Base-by-base conservation (phyloP, 2,797 vertebrate genomes). In the Arrhamphus sclerolepis region DNA sequence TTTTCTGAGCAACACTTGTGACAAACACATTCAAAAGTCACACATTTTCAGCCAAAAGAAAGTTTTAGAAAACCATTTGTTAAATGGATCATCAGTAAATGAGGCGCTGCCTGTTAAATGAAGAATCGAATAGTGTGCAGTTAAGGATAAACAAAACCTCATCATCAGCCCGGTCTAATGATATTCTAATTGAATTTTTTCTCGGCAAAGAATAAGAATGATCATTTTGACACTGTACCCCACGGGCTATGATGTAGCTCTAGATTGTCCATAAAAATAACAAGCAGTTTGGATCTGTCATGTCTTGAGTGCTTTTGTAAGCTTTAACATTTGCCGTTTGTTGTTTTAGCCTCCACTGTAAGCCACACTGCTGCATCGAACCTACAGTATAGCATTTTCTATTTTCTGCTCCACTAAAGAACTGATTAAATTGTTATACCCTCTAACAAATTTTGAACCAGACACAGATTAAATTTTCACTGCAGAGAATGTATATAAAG, bases 81-180 rank as follows among this genome's bases (percentile, higher is more conserved):
- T 87, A 89, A 90, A 89, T 89, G 88, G 88, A 85, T 89, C 87
- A 84, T 89, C 84, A 88, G 89, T 75, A 89, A 91, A 91, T 91
- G 89, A 91, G 87, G 88, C 89, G 89, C 88, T 86, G 86, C 88
- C 87, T 91, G 86, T 89, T 91, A 90, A 91, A 91, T 91, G 89
- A 89, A 89, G 86, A 90, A 91, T 90, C 87, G 78, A 90, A 90
- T 91, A 85, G 89, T 89, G 89, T 88, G 88, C 85, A 88, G 88
- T 89, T 90, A 91, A 90, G 84, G 88, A 91, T 89, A 90, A 89
- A 89, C 89, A 90, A 80, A 89, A 88, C 81, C 84, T 87, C 89
- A 89, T 91, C 88, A 90, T 90, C 87, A 87, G 85, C 85, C 76
- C 1, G 66, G 72, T 89, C 80, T 91, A 91, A 91, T 91, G 89